Evolutionary conservation across 2,797 vertebrate genomes (phyloP), one percentile per base, ranked within the genome.

Genomic region (Danio choprae): DNA sequence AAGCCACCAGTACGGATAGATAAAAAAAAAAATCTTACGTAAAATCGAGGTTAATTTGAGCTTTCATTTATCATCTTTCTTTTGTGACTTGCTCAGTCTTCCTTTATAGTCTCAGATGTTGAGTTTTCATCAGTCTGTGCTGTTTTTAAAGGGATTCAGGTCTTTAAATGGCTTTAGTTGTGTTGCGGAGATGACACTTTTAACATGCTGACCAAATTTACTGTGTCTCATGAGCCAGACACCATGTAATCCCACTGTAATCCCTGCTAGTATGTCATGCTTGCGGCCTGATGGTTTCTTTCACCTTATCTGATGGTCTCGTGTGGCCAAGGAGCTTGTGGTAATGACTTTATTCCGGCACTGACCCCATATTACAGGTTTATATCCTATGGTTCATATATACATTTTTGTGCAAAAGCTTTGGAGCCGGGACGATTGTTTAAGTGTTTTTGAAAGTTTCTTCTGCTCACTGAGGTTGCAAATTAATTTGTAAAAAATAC

Each of bases 191-290:
- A 77, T 69, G 72, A 36, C 77, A 88, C 86, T 88, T 86, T 90
- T 85, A 90, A 90, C 89, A 89, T 80, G 86, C 38, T 85, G 86
- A 88, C 88, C 87, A 87, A 89, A 90, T 91, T 88, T 88, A 88
- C 82, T 81, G 86, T 90, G 91, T 92, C 90, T 89, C 89, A 84
- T 83, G 86, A 89, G 87, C 88, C 83, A 91, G 92, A 88, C 89
- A 87, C 84, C 89, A 90, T 78, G 89, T 92, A 93, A 93, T 93
- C 92, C 88, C 85, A 11, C 9, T 22, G 77, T 92, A 94, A 92
- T 94, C 91, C 91, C 83, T 69, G 84, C 84, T 67, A 86, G 86
- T 89, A 87, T 89, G 86, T 90, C 88, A 89, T 80, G 87, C 89
- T 87, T 85, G 78, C 50, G 12, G 87, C 88, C 85, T 91, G 89